A percentile compares a stretch with the other conserved stretches of the same genome.
These are phyloP conservation scores for Nudaria mundana DNA, from an alignment of 2,888 invertebrate genomes.

Conservation along the genomic window DNA sequence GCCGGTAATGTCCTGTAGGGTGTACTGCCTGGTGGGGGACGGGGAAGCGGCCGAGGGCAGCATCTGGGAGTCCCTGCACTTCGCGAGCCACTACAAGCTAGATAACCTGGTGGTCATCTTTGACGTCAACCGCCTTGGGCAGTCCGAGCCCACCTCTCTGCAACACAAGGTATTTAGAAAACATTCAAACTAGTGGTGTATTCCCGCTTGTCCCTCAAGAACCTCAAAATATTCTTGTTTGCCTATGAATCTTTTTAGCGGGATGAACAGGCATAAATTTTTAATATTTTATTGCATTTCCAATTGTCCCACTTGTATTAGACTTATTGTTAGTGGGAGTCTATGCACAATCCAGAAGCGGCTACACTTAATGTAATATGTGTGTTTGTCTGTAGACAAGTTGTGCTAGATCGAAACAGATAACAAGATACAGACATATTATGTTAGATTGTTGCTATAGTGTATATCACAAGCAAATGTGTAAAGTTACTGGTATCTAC, in stretches of 20 bases:
- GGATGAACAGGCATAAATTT: no score
- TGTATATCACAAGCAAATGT: no score
- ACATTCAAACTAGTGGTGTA: no score
- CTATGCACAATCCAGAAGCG: slow-evolving; percentile 28
- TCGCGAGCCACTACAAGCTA: slow-evolving; percentile 96
- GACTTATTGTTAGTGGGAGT: no score
- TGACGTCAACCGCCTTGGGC: slow-evolving; percentile 98
- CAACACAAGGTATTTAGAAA: slow-evolving; percentile 88
- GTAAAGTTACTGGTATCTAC: no score
- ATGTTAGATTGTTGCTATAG: no score
- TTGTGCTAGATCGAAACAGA: slow-evolving; percentile 30
- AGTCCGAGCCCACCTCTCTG: slow-evolving; percentile 96
- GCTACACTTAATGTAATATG: slow-evolving; percentile 8
- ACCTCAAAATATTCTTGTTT: no score
- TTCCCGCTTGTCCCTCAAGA: no score
- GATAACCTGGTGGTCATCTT: slow-evolving; percentile 98
- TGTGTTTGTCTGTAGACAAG: slow-evolving; percentile 31
- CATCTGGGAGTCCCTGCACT: slow-evolving; percentile 98
- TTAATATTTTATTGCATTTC: no score
- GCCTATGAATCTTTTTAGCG: no score
- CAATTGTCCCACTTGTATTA: no score
- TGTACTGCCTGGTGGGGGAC: slow-evolving; percentile 97
- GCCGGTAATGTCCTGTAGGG: slow-evolving; percentile 82
- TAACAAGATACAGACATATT: background rate
- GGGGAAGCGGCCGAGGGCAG: slow-evolving; percentile 99